Percentiles rank a stretch among this genome's conserved stretches.
phyloP scores from a whole-genome alignment of 2,113 vertebrate species.

The Nothocercus julius region DNA sequence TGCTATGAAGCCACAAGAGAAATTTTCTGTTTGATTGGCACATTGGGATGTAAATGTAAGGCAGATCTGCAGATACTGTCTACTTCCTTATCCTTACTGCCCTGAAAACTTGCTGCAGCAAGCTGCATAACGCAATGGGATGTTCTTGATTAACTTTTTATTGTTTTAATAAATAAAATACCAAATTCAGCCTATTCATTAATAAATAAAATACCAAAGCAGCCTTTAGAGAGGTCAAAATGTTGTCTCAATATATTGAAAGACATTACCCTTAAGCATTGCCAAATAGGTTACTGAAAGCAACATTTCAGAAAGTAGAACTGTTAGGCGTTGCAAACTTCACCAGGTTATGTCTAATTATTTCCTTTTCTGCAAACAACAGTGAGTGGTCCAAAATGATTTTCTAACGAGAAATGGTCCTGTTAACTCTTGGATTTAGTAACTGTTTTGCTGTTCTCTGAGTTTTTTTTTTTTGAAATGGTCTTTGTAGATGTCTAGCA shows the following conservation, averaged over 20 bases:
- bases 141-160: not conserved
- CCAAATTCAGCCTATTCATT: too few relatives aligned
- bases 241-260: not conserved
- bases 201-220: too few relatives aligned
- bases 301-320: not conserved
- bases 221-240: not conserved
- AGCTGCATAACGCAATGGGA: not conserved
- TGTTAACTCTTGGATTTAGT: not conserved
- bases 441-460: not conserved
- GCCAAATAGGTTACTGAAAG: too few relatives aligned
- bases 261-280: too few relatives aligned
- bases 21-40: not conserved
- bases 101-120: not conserved
- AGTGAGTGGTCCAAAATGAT: accelerated
- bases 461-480: not conserved
- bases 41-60: not conserved
- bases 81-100: not conserved
- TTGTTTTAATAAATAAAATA: too few relatives aligned
- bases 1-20: not conserved
- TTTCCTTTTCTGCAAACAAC: not conserved
- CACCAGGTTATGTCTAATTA: not conserved
- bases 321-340: not conserved
- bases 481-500: not conserved
- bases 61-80: not conserved
- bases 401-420: not conserved